Evolutionary conservation across 2,113 vertebrate genomes (phyloP), one percentile per base, ranked within the genome.

Genomic region (Callaeas wilsoni): DNA sequence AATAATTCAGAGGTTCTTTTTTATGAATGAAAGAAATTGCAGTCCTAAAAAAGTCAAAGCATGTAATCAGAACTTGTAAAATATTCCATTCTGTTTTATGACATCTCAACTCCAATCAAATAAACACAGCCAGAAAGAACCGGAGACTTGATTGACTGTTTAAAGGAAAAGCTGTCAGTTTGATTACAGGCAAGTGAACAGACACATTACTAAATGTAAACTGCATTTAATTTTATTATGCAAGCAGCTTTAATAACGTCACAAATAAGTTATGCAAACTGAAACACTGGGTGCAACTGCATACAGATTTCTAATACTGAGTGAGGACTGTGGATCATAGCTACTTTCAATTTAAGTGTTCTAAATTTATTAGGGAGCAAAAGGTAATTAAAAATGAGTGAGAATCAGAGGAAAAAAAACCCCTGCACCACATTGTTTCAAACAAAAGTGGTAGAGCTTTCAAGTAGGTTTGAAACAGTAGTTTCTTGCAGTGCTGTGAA

Each of bases 161-260:
- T 96, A 97, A 97, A 92, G 86, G 60, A 94, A 96, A 92, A 93
- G 56, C 73, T 96, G 96, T 89, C 96, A 96, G 88, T 87, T 94
- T 96, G 96, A 96, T 96, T 96, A 93, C 80, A 95, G 93, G 85
- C 88, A 93, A 97, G 88, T 50, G 93, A 96, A 81, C 83, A 95
- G 92, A 84, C 60, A 71, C 69, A 87, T 84, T 86, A 57, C 73
- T 64, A 89, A 95, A 94, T 90, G 96, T 89, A 96, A 95, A 92
- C 80, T 93, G 83, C 73, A 84, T 89, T 96, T 94, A 84, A 94
- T 96, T 96, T 96, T 83, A 93, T 94, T 94, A 92, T 90, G 90
- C 86, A 93, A 94, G 90, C 49, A 88, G 88, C 75, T 96, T 95
- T 94, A 95, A 96, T 95, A 93, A 60, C n/a, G 73, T 52, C 83